Percentiles rank a stretch among this genome's conserved stretches.
phyloP scores from a whole-genome alignment of 1,140 invertebrate species.

The Cardiocondyla obscurior region DNA sequence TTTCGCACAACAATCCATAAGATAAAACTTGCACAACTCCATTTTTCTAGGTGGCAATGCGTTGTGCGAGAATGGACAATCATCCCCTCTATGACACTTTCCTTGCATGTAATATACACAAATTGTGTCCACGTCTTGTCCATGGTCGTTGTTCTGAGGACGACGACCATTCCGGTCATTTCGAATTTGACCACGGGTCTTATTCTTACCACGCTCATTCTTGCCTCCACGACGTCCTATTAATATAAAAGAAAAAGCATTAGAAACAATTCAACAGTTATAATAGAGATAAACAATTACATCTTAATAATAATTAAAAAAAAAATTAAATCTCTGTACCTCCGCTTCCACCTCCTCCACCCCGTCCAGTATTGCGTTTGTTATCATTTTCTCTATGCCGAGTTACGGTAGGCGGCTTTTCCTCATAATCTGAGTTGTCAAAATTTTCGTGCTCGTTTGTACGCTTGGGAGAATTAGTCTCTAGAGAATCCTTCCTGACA shows the following conservation, averaged over 20 bases:
- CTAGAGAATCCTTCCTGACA: constrained; percentile 76
- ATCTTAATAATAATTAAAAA: neutral
- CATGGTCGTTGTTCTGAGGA: constrained; percentile 80
- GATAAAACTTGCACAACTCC: constrained; percentile 98
- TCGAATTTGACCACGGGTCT: constrained; percentile 76
- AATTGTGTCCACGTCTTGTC: constrained; percentile 87
- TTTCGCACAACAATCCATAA: constrained; percentile 98
- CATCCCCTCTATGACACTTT: constrained; percentile 92
- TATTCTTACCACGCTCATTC: constrained; percentile 81
- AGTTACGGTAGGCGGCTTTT: constrained; percentile 72
- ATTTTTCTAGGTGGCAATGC: constrained; percentile 92
- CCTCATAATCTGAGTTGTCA: constrained; percentile 78
- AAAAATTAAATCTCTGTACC: constrained; percentile 5
- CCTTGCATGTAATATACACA: constrained; percentile 95
- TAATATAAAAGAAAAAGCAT: neutral
- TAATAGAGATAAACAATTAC: neutral
- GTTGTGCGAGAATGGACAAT: constrained; percentile 94
- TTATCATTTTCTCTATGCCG: constrained; percentile 79
- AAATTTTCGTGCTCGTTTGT: constrained; percentile 79
- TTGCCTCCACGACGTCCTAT: constrained; percentile 77
- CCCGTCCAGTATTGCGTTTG: constrained; percentile 75
- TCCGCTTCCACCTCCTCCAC: constrained; percentile 53
- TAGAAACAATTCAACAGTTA: neutral
- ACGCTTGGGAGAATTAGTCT: constrained; percentile 73
- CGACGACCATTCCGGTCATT: constrained; percentile 78